These are phyloP conservation scores for Morone chrysops DNA, from an alignment of 2,113 vertebrate genomes.

Conservation along the genomic window DNA sequence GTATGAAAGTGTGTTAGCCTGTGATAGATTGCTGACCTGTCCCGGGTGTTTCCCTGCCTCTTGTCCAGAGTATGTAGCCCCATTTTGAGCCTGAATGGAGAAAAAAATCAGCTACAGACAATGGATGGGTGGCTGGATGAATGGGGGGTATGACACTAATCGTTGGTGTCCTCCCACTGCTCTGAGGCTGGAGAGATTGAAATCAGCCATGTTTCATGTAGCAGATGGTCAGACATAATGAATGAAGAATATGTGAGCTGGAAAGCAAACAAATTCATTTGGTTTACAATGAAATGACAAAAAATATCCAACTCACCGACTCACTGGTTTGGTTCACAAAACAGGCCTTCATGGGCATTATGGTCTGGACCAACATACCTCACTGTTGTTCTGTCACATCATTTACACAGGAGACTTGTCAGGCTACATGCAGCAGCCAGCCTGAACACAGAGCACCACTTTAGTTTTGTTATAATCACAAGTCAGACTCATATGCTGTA, in stretches of 20 bases:
- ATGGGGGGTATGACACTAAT: slow-evolving; percentile 35
- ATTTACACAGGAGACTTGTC: slow-evolving; percentile 26
- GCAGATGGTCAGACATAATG: slow-evolving; percentile 70
- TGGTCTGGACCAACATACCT: slow-evolving; percentile 21
- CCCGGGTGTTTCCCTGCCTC: slow-evolving; percentile 20
- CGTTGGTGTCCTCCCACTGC: slow-evolving; percentile 35
- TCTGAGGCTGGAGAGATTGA: slow-evolving; percentile 43
- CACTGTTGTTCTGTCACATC: slow-evolving; percentile 19
- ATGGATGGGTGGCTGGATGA: slow-evolving; percentile 20
- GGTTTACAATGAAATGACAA: slow-evolving; percentile 58
- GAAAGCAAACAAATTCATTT: slow-evolving; percentile 71
- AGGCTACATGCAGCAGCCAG: background rate
- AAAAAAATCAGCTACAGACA: slow-evolving; percentile 10
- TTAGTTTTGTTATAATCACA: too few species aligned
- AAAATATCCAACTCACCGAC: slow-evolving; percentile 52
- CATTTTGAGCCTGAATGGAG: slow-evolving; percentile 4
- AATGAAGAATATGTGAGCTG: slow-evolving; percentile 61
- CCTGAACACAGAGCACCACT: background rate
- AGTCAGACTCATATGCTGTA: too few species aligned
- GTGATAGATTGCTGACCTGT: slow-evolving; percentile 41
- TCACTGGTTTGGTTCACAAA: slow-evolving; percentile 51
- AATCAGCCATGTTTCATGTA: slow-evolving; percentile 58
- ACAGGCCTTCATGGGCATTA: slow-evolving; percentile 18
- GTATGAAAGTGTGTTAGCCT: slow-evolving; percentile 56
- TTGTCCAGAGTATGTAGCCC: background rate